These are phyloP conservation scores for Rhopilema esculentum DNA, from an alignment of 30 jellyfish, hydroid and myxozoan genomes.

Conservation along the genomic window DNA sequence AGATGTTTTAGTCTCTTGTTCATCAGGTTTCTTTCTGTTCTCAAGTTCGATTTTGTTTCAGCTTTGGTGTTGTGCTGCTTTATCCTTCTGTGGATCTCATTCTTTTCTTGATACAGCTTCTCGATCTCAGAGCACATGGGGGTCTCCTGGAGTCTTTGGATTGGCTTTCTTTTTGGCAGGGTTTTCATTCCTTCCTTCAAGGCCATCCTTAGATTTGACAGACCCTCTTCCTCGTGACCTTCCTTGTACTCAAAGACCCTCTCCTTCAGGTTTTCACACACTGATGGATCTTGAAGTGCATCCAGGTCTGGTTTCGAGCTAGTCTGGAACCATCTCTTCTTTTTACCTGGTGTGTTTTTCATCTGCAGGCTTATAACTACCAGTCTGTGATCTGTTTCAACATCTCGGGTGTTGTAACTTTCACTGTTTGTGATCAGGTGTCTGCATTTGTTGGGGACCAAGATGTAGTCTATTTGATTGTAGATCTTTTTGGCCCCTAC, in stretches of 20 bases:
- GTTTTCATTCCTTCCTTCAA: not conserved
- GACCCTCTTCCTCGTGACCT: not conserved
- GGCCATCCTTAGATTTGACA: not conserved
- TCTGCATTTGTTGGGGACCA: slow-evolving; percentile 10
- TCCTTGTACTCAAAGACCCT: not conserved
- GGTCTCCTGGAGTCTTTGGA: not conserved
- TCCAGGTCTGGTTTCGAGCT: not conserved
- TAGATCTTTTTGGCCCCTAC: not conserved
- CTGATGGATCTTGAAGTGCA: not conserved
- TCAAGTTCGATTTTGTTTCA: not conserved
- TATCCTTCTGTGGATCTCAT: not conserved
- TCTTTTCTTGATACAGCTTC: not conserved
- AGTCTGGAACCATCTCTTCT: not conserved
- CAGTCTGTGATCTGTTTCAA: slow-evolving; percentile 22
- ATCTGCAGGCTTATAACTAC: not conserved
- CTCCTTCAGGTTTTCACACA: not conserved
- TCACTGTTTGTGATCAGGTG: not conserved
- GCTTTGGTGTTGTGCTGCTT: not conserved
- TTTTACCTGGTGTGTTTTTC: slow-evolving; percentile 5
- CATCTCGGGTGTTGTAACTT: not conserved
- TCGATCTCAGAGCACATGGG: not conserved
- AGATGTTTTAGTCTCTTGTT: not conserved
- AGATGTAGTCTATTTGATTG: slow-evolving; percentile 23
- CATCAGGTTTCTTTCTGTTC: not conserved
- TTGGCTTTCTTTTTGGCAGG: not conserved